These are phyloP conservation scores for Desmodus rotundus DNA, from an alignment of 2,113 vertebrate genomes.

Conservation along the genomic window DNA sequence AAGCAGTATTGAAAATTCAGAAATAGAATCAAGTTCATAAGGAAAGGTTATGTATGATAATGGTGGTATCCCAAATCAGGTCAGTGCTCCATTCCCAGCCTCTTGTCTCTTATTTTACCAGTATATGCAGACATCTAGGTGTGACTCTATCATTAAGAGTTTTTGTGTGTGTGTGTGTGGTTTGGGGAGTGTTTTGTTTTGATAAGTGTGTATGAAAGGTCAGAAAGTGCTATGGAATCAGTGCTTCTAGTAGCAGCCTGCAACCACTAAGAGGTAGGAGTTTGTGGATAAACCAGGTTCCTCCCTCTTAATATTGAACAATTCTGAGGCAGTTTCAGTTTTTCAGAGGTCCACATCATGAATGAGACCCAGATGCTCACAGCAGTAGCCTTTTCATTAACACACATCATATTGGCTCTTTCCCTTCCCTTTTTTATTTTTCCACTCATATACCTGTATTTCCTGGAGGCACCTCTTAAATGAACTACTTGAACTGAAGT, in stretches of 20 bases:
- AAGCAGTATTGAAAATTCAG: neutral
- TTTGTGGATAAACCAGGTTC: neutral
- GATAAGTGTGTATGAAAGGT: neutral
- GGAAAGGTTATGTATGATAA: neutral
- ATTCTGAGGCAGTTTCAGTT: neutral
- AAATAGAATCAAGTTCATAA: neutral
- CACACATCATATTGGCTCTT: neutral
- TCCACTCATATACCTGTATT: neutral
- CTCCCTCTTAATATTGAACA: neutral
- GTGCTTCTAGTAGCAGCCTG: neutral
- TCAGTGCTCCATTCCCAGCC: neutral
- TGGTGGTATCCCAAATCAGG: neutral
- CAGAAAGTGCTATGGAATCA: neutral
- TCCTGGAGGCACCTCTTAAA: neutral
- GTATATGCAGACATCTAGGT: neutral
- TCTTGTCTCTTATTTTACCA: neutral
- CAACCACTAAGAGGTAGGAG: neutral
- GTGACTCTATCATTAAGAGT: neutral
- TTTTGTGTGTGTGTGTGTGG: too few relatives aligned
- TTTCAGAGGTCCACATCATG: neutral
- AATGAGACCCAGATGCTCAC: neutral
- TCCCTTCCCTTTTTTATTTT: neutral
- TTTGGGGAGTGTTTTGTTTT: too few relatives aligned
- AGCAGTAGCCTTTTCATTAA: neutral
- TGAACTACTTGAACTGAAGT: neutral